Conservation (phyloP, 37 sponge, comb jelly and placozoan genomes). For the Haliclona indistincta region DNA sequence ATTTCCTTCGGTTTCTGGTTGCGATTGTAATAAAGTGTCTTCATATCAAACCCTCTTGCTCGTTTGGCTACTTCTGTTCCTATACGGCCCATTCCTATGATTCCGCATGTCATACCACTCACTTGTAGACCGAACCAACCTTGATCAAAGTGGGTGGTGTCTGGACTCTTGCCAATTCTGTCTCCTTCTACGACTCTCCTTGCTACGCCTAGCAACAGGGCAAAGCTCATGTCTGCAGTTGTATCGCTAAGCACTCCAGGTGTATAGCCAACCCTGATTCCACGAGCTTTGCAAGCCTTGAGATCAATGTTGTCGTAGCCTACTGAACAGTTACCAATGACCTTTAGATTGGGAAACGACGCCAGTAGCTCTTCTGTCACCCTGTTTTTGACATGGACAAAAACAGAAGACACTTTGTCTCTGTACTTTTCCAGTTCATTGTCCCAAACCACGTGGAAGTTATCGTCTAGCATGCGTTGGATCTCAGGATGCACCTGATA, state of each 20-base stretch:
- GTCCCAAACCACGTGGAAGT: constrained; percentile 51
- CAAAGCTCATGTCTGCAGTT: constrained; percentile 82
- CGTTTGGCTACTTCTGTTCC: constrained; percentile 76
- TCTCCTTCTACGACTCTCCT: constrained; percentile 81
- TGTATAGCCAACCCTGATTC: constrained; percentile 79
- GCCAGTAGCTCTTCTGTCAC: constrained; percentile 41
- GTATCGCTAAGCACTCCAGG: constrained; percentile 60
- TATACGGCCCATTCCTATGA: constrained; percentile 92
- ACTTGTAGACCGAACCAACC: constrained; percentile 65
- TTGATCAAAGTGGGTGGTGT: constrained; percentile 6
- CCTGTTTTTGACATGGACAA: constrained; percentile 17
- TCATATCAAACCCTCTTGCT: constrained; percentile 83
- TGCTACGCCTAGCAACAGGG: constrained; percentile 71
- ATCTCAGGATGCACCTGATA: constrained; percentile 12
- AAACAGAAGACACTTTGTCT: constrained; percentile 50
- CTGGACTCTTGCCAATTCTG: constrained; percentile 22
- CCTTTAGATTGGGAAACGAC: constrained; percentile 78
- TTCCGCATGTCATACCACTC: constrained; percentile 68
- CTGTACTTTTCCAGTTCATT: constrained; percentile 18
- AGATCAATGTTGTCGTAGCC: constrained; percentile 83
- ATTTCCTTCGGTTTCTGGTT: constrained; percentile 26
- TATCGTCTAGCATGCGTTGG: constrained; percentile 31
- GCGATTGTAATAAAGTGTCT: constrained; percentile 80
- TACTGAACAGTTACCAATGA: constrained; percentile 65
- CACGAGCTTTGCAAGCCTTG: constrained; percentile 42